phyloP scores from a whole-genome alignment of 2,888 invertebrate genomes.

The Diarsia mendica region DNA sequence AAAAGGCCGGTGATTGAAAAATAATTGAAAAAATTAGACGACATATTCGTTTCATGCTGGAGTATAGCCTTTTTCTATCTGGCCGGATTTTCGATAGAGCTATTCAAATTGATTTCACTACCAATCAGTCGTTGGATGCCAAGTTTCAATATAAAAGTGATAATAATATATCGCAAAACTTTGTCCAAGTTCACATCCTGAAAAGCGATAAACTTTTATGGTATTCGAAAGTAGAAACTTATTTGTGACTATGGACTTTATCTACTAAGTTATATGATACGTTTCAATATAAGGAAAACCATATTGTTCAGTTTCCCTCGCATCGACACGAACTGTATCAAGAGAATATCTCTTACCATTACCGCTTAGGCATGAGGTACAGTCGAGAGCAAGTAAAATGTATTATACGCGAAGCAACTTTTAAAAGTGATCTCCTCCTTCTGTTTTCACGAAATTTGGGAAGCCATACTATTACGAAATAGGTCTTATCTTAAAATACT shows the following conservation, averaged over 20 bases:
- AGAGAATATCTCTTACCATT: neutral
- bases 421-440: neutral
- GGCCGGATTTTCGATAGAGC: too few relatives aligned
- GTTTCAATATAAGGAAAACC: neutral
- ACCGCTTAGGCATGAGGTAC: neutral
- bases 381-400: neutral
- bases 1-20: too few relatives aligned
- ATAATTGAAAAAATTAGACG: too few relatives aligned
- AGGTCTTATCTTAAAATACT: neutral
- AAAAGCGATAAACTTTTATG: conserved; percentile 54
- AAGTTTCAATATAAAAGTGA: conserved; percentile 22
- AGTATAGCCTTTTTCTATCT: too few relatives aligned
- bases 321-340: neutral
- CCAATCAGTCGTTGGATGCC: conserved; percentile 25
- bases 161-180: conserved; percentile 49
- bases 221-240: conserved; percentile 48
- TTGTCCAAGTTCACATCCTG: conserved; percentile 40
- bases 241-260: conserved; percentile 47
- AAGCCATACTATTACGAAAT: neutral
- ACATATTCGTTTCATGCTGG: too few relatives aligned
- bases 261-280: conserved; percentile 26
- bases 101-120: conserved; percentile 20
- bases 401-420: neutral
- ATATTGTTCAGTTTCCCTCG: conserved; percentile 11
- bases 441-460: neutral